Evolutionary conservation across 2,888 invertebrate species (phyloP).

Genomic region (Ormia ochracea): DNA sequence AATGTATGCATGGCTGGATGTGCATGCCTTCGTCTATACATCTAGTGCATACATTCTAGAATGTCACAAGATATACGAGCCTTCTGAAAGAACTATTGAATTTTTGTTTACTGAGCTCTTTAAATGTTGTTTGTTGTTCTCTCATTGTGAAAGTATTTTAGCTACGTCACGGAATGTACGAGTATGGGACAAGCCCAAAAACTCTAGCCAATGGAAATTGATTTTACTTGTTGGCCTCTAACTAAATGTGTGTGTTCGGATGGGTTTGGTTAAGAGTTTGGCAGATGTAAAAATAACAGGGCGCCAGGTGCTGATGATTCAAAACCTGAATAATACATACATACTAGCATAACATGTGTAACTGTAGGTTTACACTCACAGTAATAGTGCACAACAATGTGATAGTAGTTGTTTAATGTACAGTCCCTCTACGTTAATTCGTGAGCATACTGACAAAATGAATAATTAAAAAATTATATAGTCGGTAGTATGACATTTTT

Average conservation of each 20-base stretch:
- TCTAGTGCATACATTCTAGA: no score
- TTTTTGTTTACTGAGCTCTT: constrained; percentile 3
- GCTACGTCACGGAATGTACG: constrained; percentile 72
- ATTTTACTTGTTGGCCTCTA: constrained; percentile 49
- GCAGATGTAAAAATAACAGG: background rate
- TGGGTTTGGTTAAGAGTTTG: background rate
- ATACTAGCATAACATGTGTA: background rate
- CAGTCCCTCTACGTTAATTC: no score
- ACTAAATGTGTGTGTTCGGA: background rate
- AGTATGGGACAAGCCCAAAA: constrained; percentile 70
- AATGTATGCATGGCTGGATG: no score
- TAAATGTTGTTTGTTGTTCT: constrained; percentile 40
- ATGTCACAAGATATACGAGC: no score
- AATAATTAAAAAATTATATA: no score
- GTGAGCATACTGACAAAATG: no score
- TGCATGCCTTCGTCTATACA: no score
- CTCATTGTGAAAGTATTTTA: constrained; percentile 12
- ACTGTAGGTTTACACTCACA: no score
- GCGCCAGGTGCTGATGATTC: background rate
- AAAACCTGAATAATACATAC: background rate
- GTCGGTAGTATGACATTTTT: no score
- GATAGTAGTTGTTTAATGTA: no score
- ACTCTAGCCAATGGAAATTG: constrained; percentile 67
- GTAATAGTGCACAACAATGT: no score
- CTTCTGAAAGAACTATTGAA: no score